These are phyloP conservation scores for Tokudaia tokunoshimensis DNA, from an alignment of 2,797 vertebrate genomes.

Conservation along the genomic window DNA sequence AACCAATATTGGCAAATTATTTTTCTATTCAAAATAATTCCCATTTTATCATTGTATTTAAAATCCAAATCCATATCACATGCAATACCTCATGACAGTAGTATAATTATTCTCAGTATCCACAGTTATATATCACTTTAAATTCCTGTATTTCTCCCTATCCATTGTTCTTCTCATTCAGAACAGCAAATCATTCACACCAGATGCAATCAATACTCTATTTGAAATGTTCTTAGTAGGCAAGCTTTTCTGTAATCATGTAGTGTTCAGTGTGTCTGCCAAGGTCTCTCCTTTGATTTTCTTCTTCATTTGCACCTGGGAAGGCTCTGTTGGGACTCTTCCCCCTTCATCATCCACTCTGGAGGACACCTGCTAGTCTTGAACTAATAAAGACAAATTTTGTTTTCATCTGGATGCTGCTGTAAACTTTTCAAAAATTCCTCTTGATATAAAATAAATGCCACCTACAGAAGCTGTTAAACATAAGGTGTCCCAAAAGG, in stretches of 20 bases:
- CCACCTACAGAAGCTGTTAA: not conserved
- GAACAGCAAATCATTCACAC: not conserved
- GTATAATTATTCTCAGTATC: not conserved
- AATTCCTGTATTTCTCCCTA: not conserved
- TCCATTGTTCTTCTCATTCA: not conserved
- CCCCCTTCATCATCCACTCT: not conserved
- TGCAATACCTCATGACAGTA: not conserved
- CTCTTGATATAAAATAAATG: not conserved
- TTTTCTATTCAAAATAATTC: slow-evolving; percentile 36
- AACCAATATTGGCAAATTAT: slow-evolving; percentile 18
- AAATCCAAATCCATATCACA: slow-evolving; percentile 16
- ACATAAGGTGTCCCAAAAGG: not conserved
- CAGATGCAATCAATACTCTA: not conserved
- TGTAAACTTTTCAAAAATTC: not conserved
- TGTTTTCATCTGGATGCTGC: slow-evolving; percentile 1
- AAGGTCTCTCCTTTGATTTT: not conserved
- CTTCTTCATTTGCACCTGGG: not conserved
- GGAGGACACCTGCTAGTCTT: not conserved
- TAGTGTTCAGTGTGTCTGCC: not conserved
- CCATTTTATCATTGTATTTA: slow-evolving; percentile 40
- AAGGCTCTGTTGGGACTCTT: not conserved
- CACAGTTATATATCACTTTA: not conserved
- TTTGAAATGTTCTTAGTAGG: not conserved
- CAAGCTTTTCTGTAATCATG: not conserved
- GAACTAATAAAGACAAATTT: not conserved